Evolutionary conservation across 2,113 vertebrate genomes (phyloP), one percentile per base, ranked within the genome.

Genomic region (Psittacus erithacus): DNA sequence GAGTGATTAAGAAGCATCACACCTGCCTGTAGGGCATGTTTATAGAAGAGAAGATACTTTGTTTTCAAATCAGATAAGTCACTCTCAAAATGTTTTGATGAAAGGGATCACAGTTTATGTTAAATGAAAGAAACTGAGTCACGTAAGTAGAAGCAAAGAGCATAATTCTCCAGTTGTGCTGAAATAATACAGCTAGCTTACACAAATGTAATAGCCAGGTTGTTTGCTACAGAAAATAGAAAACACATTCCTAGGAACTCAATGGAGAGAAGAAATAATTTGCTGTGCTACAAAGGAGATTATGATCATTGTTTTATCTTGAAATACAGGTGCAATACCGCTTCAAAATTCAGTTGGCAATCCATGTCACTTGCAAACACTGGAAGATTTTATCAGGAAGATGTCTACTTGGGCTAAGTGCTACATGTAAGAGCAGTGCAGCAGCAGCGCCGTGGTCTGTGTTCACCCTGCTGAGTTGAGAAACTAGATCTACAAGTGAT

Each of bases 371-470:
- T 43, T 57, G 5, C 19, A 64, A 68, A 39, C 15, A 8, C 0
- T 15, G 73, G 65, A 78, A 41, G 78, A 60, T 88, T 86, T 55
- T 63, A 47, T 46, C 77, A 22, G 60, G 43, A 33, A 8, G 14
- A 4, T 41, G 49, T 7, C 33, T 59, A 3, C 12, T 5, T 77
- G 64, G 33, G 82, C 57, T 60, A 29, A 78, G 55, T 50, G 69
- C 28, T 81, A 0, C 0, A 0, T 75, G 35, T 47, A 6, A 35
- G 57, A 52, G 44, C 1, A 38, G 12, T 62, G 2, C 49, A 71
- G 64, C 17, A 62, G 28, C 50, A 69, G 67, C 16, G 20, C 73
- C 0, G 1, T 2, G 3, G 24, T 60, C 39, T 39, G 60, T 62
- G 75, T 25, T 92, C 31, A 1, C 38, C 2, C 1, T 38, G 60